Evolutionary conservation across 1,140 invertebrate species (phyloP).

Genomic region (Drusus annulatus): DNA sequence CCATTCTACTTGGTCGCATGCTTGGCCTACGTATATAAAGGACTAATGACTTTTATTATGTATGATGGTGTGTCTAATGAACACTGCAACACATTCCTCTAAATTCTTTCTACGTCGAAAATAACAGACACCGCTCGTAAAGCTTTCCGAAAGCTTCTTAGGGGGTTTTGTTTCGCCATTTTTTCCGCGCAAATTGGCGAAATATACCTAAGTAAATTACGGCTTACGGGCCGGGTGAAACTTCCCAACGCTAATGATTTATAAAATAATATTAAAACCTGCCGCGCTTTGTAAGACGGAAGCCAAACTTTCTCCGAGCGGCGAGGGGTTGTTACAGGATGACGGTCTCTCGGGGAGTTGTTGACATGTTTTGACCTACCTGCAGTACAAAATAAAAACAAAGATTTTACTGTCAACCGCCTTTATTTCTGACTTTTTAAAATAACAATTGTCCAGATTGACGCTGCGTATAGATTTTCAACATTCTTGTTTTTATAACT

Average conservation of each 20-base stretch:
- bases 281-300: not conserved
- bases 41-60: no score
- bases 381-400: not conserved
- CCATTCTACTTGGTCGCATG: no score
- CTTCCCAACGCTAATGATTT: conserved; percentile 21
- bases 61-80: no score
- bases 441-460: no score
- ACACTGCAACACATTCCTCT: no score
- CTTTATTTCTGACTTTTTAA: no score
- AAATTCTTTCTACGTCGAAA: not conserved
- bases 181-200: conserved; percentile 34
- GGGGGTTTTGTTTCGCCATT: conserved; percentile 26
- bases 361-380: not conserved
- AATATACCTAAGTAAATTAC: conserved; percentile 32
- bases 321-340: not conserved
- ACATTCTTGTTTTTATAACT: no score
- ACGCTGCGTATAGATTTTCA: no score
- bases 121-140: conserved; percentile 23
- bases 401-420: not conserved
- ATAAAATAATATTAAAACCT: conserved; percentile 38
- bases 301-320: not conserved
- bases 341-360: not conserved
- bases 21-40: no score
- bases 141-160: conserved; percentile 11
- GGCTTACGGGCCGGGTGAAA: conserved; percentile 7